phyloP scores from a whole-genome alignment of 2,113 vertebrate genomes.

The Phrynosoma blainvillii region DNA sequence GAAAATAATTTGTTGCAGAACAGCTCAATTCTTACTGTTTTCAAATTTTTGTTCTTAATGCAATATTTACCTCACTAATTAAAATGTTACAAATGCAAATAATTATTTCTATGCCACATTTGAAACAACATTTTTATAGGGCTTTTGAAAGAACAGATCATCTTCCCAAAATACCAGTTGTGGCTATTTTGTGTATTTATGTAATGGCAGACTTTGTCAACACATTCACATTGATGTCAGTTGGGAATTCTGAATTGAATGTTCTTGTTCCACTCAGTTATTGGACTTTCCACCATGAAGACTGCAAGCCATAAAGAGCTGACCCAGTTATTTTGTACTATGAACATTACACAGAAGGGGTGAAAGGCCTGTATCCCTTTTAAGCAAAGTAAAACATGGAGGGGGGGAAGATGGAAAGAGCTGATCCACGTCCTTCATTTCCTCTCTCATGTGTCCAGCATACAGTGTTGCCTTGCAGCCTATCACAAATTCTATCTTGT shows the following conservation, averaged over 20 bases:
- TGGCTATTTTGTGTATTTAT: constrained; percentile 24
- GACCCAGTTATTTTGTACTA: not conserved
- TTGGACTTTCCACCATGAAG: not conserved
- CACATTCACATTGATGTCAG: not conserved
- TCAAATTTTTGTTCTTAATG: not conserved
- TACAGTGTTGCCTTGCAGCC: not conserved
- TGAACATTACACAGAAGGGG: not conserved
- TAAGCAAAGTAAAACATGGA: not conserved
- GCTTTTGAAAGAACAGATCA: not conserved
- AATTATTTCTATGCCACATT: not conserved
- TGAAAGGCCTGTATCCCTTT: not conserved
- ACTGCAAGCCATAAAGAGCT: not conserved
- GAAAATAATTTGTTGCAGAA: constrained; percentile 8
- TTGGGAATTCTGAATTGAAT: constrained; percentile 4
- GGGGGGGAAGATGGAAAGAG: not conserved
- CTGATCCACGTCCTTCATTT: too few species aligned
- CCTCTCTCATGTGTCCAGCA: not conserved
- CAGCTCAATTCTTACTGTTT: not conserved
- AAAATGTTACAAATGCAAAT: not conserved
- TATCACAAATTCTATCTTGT: not conserved
- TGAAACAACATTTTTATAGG: not conserved
- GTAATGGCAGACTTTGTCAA: not conserved
- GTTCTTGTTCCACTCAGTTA: not conserved
- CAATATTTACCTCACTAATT: constrained; percentile 7
- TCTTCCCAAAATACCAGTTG: not conserved